Conservation (phyloP, 2,888 invertebrate species). For the Ochropleura plecta region DNA sequence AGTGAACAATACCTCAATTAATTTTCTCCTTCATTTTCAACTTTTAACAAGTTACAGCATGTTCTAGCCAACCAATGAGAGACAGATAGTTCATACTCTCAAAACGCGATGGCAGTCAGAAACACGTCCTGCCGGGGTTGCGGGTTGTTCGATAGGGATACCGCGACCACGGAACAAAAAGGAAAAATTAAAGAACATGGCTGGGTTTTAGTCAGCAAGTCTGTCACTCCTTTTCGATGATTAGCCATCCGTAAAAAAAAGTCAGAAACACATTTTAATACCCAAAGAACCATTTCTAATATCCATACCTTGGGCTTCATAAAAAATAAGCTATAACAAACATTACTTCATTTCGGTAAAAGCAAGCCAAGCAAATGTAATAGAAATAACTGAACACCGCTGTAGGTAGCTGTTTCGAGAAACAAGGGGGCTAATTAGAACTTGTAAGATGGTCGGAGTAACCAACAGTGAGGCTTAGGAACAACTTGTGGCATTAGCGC, state of each 20-base stretch:
- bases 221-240: too few relatives aligned
- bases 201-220: too few relatives aligned
- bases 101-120: background rate
- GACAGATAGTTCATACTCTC: background rate
- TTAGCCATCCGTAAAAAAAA: too few relatives aligned
- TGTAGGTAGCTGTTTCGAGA: conserved; percentile 72
- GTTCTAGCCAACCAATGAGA: background rate
- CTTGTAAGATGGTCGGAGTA: conserved; percentile 75
- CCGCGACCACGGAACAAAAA: too few relatives aligned
- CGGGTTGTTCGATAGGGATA: too few relatives aligned
- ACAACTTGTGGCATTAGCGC: conserved; percentile 70
- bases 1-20: background rate
- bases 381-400: conserved; percentile 64
- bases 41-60: background rate
- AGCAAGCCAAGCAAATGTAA: conserved; percentile 50
- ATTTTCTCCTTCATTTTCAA: background rate
- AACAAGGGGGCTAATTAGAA: conserved; percentile 78
- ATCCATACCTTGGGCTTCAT: background rate
- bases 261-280: background rate
- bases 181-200: too few relatives aligned
- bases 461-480: conserved; percentile 72
- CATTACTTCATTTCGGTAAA: conserved; percentile 13
- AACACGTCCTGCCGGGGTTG: too few relatives aligned
- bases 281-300: background rate
- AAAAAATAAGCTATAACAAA: conserved; percentile 9